These are phyloP conservation scores for Argyresthia goedartella DNA, from an alignment of 2,888 invertebrate species.

Conservation along the genomic window DNA sequence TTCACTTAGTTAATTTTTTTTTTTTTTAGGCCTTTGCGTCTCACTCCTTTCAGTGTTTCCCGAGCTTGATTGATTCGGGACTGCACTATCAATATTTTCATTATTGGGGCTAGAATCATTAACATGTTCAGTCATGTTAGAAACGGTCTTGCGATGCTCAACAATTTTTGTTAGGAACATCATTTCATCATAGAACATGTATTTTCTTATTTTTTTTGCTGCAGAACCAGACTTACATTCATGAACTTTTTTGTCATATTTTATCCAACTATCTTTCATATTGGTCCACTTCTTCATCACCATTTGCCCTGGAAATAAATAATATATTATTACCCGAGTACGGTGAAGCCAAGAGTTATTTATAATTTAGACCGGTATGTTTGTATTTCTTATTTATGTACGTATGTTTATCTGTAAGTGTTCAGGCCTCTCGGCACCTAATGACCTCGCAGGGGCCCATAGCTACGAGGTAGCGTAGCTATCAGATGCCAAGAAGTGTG, in stretches of 20 bases:
- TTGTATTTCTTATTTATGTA: constrained; percentile 17
- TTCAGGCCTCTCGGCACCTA: too few species aligned
- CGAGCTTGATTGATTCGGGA: constrained; percentile 16
- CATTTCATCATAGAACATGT: too few species aligned
- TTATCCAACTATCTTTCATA: constrained; percentile 14
- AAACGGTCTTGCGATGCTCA: constrained; percentile 17
- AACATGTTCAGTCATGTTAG: constrained; percentile 16
- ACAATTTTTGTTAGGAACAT: constrained; percentile 9
- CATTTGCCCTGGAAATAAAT: too few species aligned
- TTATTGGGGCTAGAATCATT: constrained; percentile 13
- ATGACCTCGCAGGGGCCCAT: too few species aligned
- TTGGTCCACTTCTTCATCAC: too few species aligned
- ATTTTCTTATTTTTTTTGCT: constrained; percentile 13
- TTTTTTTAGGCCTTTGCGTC: constrained; percentile 13
- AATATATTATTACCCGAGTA: too few species aligned
- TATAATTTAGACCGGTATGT: too few species aligned
- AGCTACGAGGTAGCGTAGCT: too few species aligned
- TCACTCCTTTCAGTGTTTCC: constrained; percentile 15
- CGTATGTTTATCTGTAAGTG: too few species aligned
- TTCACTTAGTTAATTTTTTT: constrained; percentile 14
- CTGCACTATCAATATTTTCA: constrained; percentile 16
- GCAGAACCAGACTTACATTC: constrained; percentile 12
- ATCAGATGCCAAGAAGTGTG: too few species aligned
- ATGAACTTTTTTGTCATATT: constrained; percentile 13
- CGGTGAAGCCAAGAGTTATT: too few species aligned